Evolutionary conservation across 2,113 vertebrate species (phyloP), one percentile per base, ranked within the genome.

Genomic region (Azemiops feae): DNA sequence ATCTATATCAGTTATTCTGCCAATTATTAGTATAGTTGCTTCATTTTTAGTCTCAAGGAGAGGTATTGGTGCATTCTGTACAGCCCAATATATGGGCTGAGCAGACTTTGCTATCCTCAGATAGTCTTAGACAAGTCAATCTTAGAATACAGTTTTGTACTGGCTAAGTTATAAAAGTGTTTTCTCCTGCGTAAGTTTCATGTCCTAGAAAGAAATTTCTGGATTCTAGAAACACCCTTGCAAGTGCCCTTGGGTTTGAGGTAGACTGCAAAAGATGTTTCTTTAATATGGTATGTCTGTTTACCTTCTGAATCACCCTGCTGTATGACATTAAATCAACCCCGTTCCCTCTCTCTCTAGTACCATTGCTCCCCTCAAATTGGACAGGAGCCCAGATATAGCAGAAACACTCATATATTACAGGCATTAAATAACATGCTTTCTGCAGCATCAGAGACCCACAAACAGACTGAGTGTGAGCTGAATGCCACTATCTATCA

Each of bases 351-450:
- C 85, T 14, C 1, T 88, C 60, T 85, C 91, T 60, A 6, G 92
- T 3, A 53, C 0, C 0, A 90, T 92, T 92, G 92, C 92, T 94
- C 91, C 94, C 85, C 81, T 60, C 47, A 89, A 53, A 50, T 92
- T 97, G 95, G 96, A 95, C 0, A 16, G 90, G 92, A 93, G 96
- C 96, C 96, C 93, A 93, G 90, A 93, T 97, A 89, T 92, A 94
- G 93, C 90, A 96, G 95, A 93, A 96, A 92, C 60, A 95, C 92
- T 94, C 96, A 97, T 97, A 97, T 97, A 97, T 97, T 96, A 97
- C 91, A 95, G 89, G 92, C 94, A 93, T 95, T 92, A 95, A 96
- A 95, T 91, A 96, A 95, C 74, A 93, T 74, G 92, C 64, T 94
- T 43, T 18, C 22, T 2, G 34, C 87, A 90, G 93, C 87, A 85